Percentiles rank a stretch among this genome's conserved stretches.
phyloP scores from a whole-genome alignment of 2,888 invertebrate species.

The Sarcophaga variegata region DNA sequence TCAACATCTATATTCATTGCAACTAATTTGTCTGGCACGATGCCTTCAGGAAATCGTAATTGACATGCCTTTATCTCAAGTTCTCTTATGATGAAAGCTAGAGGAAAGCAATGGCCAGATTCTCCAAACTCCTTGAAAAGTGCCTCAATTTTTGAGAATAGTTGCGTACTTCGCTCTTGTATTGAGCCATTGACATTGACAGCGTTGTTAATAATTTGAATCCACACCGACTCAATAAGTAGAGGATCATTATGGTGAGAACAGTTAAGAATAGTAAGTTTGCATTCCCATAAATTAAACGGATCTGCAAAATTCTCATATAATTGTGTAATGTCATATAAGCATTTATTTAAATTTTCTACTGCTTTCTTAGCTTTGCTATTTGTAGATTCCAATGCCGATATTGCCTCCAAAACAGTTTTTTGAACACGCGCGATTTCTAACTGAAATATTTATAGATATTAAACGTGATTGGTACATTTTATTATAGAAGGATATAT shows the following conservation, averaged over 20 bases:
- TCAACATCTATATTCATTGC: constrained; percentile 90
- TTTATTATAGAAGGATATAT: background rate
- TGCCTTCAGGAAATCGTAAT: constrained; percentile 86
- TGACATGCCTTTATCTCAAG: constrained; percentile 90
- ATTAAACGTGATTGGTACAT: background rate
- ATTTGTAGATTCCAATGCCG: constrained; percentile 79
- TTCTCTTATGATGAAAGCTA: constrained; percentile 91
- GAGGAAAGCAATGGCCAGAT: constrained; percentile 93
- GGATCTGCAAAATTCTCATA: constrained; percentile 96
- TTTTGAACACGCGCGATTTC: constrained; percentile 95
- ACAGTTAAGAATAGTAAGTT: constrained; percentile 96
- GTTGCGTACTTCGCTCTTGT: constrained; percentile 85
- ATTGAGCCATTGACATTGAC: constrained; percentile 79
- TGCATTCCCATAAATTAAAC: constrained; percentile 95
- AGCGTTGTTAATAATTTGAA: constrained; percentile 85
- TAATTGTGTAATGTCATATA: constrained; percentile 94
- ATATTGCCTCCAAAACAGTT: constrained; percentile 86
- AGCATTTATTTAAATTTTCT: constrained; percentile 88
- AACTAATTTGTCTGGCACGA: constrained; percentile 90
- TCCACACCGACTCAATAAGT: constrained; percentile 95
- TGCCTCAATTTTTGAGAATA: constrained; percentile 89
- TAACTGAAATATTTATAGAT: constrained; percentile 77
- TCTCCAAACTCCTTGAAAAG: constrained; percentile 90
- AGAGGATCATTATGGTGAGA: constrained; percentile 95
- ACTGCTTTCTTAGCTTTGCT: constrained; percentile 86